Evolutionary conservation across 2,797 vertebrate genomes (phyloP), one percentile per base, ranked within the genome.

Genomic region (Astyanax mexicanus): DNA sequence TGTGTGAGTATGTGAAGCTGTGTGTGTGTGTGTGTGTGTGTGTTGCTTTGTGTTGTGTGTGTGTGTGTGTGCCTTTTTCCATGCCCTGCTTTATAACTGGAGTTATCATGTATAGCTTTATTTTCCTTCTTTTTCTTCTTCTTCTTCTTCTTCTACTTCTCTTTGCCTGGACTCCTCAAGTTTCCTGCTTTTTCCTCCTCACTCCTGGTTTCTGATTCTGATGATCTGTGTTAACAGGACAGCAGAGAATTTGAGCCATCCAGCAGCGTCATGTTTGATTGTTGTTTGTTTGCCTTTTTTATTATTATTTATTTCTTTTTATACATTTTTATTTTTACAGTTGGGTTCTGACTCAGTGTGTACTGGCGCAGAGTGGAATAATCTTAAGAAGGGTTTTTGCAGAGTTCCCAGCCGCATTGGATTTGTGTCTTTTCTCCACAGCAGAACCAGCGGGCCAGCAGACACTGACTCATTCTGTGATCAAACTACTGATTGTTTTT

Each of bases 61-160:
- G 55, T 25, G 21, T 17, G 25, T 65, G 72, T 64, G n/a, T 74
- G 64, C 57, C 19, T 52, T 77, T 85, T 83, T 77, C 81, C 89
- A 90, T 90, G 86, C 83, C 61, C 75, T 86, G 80, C 93, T 93
- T 92, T 89, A n/a, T n/a, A n/a, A 86, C 87, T 74, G 84, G 74
- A 87, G 32, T 88, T 92, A 84, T 87, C 82, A 84, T 83, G 80
- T 86, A 79, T 74, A 72, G 0, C 35, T 77, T 79, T 54, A 29
- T 67, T 55, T 44, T 45, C 40, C 45, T 61, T 76, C 13, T 72
- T 54, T 40, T 40, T 72, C 10, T 47, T 64, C 13, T 72, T 54
- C 40, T 40, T 72, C 10, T 47, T 64, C 72, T 83, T 32, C n/a
- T n/a, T n/a, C n/a, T n/a, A n/a, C n/a, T n/a, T 55, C n/a, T 78